phyloP scores from a whole-genome alignment of 2,888 invertebrate species.

The Drosophila colorata region DNA sequence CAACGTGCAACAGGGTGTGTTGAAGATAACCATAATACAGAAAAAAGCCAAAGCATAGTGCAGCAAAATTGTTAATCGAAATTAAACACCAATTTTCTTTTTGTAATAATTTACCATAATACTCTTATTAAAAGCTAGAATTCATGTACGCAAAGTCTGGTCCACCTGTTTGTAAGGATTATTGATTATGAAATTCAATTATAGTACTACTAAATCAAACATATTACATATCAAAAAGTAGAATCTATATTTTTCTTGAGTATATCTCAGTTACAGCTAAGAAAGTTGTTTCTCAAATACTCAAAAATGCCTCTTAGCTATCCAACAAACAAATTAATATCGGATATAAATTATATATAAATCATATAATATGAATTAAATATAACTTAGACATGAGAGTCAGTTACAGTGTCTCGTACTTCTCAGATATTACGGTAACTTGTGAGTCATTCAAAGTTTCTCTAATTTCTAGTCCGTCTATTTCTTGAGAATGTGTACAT shows the following conservation, averaged over 20 bases:
- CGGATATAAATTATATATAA: no score
- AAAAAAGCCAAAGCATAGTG: conserved; percentile 12
- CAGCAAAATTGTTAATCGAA: conserved; percentile 21
- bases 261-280: no score
- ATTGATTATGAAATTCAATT: background rate
- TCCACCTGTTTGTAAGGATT: background rate
- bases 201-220: background rate
- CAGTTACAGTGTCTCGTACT: no score
- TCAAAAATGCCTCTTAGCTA: no score
- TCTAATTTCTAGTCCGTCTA: no score
- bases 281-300: no score
- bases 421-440: no score
- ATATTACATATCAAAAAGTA: background rate
- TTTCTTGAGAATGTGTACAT: background rate
- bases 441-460: no score
- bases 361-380: no score
- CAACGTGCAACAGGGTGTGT: conserved; percentile 66
- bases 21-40: conserved; percentile 59
- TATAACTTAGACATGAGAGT: no score
- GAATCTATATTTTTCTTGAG: background rate
- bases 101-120: background rate
- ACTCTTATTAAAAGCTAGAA: background rate
- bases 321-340: no score
- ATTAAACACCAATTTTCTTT: conserved; percentile 17
- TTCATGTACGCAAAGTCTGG: background rate